Base-by-base conservation (phyloP, 2,797 vertebrate species). In the Gambusia yucatana region DNA sequence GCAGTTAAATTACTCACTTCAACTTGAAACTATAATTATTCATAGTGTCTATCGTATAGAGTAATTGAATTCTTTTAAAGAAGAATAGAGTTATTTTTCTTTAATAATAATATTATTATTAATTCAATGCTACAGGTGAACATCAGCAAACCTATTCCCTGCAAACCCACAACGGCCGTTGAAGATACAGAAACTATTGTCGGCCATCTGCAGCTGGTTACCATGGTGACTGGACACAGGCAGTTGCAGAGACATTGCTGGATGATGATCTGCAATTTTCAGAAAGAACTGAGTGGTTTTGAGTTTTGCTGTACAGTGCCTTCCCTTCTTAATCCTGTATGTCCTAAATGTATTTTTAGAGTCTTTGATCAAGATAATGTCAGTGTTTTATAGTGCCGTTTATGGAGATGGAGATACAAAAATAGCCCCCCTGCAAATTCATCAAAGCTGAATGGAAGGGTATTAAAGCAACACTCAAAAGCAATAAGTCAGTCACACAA, bases 301-400 rank as follows among this genome's bases (percentile, higher is more conserved):
- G 76, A 59, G 9, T 69, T 77, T 61, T 47, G 43, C 22, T 48
- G 33, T 30, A 39, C 55, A n/a, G 25, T 50, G 0, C 36, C 44
- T 50, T 77, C 41, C 57, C 14, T 16, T 80, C 61, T 61, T 76
- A 63, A 55, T 77, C 69, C 46, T 30, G 67, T 76, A n/a, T 36
- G 36, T 52, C 50, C 22, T 36, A 69, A 76, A 13, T 82, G 28
- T n/a, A 70, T 81, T 75, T 80, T 77, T 55, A 47, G 36, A 73
- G 20, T 41, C 50, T 76, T 55, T 59, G 33, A 79, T 84, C 73
- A 84, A 77, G 52, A 79, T 80, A 76, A 83, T 46, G 36, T 30
- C 6, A 52, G 30, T 6, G 28, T 65, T 65, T 87, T 39, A 39
- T 47, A 33, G 33, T 16, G 77, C 65, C 36, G 52, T 55, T 10